phyloP scores from a whole-genome alignment of 2,888 invertebrate species.

The Brachyptera risi region DNA sequence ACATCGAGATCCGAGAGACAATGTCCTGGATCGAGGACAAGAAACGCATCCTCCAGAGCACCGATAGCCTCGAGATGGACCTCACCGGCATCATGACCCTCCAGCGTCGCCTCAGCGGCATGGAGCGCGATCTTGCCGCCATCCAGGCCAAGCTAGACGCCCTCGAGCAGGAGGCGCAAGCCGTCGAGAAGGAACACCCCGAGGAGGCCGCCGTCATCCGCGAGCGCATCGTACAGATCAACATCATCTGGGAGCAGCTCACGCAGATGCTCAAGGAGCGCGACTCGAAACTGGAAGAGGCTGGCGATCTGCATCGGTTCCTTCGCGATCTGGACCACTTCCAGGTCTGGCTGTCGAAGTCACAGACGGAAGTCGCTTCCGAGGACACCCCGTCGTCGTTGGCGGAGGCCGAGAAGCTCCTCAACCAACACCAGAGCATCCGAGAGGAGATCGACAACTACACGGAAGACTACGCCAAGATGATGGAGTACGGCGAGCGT shows the following conservation, averaged over 20 bases:
- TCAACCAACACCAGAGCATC: slow-evolving; percentile 97
- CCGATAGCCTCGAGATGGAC: slow-evolving; percentile 98
- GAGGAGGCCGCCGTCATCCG: slow-evolving; percentile 89
- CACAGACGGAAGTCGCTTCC: slow-evolving; percentile 97
- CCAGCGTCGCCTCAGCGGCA: slow-evolving; percentile 91
- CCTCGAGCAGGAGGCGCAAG: slow-evolving; percentile 87
- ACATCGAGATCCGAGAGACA: slow-evolving; percentile 98
- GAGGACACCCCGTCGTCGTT: slow-evolving; percentile 91
- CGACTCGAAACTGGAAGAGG: slow-evolving; percentile 97
- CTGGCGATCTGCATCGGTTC: slow-evolving; percentile 97
- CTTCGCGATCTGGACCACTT: slow-evolving; percentile 98
- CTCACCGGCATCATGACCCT: slow-evolving; percentile 97
- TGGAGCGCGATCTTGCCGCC: slow-evolving; percentile 98
- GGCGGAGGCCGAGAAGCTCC: slow-evolving; percentile 93
- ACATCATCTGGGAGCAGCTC: slow-evolving; percentile 92
- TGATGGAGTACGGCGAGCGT: slow-evolving; percentile 99
- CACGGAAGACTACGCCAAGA: slow-evolving; percentile 94
- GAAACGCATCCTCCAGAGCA: slow-evolving; percentile 95
- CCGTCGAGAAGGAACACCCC: slow-evolving; percentile 90
- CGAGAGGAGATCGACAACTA: slow-evolving; percentile 99
- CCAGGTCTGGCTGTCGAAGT: slow-evolving; percentile 98
- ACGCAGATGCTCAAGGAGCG: slow-evolving; percentile 97
- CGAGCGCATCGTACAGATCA: slow-evolving; percentile 87
- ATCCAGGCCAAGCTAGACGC: slow-evolving; percentile 96
- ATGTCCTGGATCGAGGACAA: slow-evolving; percentile 99